Conservation (phyloP, 2,888 invertebrate species). For the Drosophila longiperda region DNA sequence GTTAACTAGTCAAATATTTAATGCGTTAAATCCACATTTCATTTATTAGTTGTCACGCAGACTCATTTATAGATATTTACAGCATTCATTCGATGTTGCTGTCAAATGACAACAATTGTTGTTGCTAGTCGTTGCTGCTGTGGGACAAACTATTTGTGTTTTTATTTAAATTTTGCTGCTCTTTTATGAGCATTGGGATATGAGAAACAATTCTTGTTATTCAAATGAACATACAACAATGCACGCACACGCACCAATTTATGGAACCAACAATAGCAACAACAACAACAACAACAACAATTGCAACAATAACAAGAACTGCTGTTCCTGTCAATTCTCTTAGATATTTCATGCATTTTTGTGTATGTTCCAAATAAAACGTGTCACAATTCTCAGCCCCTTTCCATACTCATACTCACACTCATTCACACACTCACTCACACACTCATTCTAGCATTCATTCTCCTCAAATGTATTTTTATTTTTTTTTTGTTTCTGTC, state of each 20-base stretch:
- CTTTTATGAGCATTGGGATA: constrained; percentile 36
- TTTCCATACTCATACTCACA: not conserved
- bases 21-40: constrained; percentile 8
- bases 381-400: constrained; percentile 44
- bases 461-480: not conserved
- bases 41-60: constrained; percentile 53
- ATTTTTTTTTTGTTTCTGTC: constrained; percentile 52
- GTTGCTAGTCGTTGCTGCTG: constrained; percentile 18
- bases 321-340: constrained; percentile 50
- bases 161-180: constrained; percentile 51
- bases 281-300: constrained; percentile 18
- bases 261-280: constrained; percentile 23
- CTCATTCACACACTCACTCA: not conserved
- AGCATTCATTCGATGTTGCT: constrained; percentile 40
- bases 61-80: constrained; percentile 15
- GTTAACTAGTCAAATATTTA: not conserved
- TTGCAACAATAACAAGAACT: constrained; percentile 3
- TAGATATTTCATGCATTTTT: constrained; percentile 37
- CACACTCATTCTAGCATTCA: not conserved
- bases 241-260: constrained; percentile 60
- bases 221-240: constrained; percentile 65
- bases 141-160: constrained; percentile 63
- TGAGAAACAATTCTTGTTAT: constrained; percentile 59
- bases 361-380: constrained; percentile 59
- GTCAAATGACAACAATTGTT: constrained; percentile 49